Evolutionary conservation across 2,888 invertebrate genomes (phyloP).

Genomic region (Tetragnatha montana): DNA sequence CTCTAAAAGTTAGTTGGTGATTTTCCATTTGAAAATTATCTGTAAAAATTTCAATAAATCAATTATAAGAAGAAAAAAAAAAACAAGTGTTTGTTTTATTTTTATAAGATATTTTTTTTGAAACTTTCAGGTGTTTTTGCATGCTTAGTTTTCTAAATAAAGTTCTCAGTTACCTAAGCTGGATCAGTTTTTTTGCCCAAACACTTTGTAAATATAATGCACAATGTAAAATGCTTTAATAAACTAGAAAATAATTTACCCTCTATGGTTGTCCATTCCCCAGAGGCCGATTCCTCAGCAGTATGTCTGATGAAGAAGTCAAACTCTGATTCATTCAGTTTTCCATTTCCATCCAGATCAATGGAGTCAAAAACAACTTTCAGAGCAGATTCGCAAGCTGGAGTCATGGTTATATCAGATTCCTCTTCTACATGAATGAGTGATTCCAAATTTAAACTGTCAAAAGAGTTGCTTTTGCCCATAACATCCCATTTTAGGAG

Average conservation of each 20-base stretch:
- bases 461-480: conserved; percentile 24
- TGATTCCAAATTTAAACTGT: conserved; percentile 33
- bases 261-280: conserved; percentile 64
- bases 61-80: not conserved
- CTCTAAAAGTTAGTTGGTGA: conserved; percentile 49
- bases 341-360: conserved; percentile 60
- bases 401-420: conserved; percentile 20
- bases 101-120: too few species aligned
- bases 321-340: conserved; percentile 54
- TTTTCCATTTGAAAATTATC: conserved; percentile 58
- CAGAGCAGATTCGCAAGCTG: conserved; percentile 32
- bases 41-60: not conserved
- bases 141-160: too few species aligned
- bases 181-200: too few species aligned
- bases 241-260: conserved; percentile 25
- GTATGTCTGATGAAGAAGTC: conserved; percentile 60
- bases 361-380: conserved; percentile 47
- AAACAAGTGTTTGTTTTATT: too few species aligned
- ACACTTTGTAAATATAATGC: too few species aligned
- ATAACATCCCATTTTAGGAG: conserved; percentile 44
- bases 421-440: conserved; percentile 45
- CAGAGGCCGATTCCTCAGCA: conserved; percentile 54
- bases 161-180: too few species aligned
- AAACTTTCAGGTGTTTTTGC: too few species aligned
- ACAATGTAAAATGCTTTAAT: too few species aligned